These are phyloP conservation scores for Ooceraea biroi DNA, from an alignment of 1,140 invertebrate genomes.

Conservation along the genomic window DNA sequence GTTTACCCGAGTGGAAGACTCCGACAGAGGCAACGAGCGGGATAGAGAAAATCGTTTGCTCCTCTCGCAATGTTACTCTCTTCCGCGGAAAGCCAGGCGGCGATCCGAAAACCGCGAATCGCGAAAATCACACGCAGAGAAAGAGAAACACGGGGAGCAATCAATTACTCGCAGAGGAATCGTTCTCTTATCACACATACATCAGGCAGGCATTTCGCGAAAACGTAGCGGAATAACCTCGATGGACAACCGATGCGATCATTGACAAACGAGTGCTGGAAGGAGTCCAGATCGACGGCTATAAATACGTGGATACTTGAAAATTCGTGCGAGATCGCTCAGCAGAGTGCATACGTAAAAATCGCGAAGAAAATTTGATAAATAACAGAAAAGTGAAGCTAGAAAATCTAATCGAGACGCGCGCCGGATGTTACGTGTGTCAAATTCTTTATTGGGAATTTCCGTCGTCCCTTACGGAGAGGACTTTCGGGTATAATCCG, in stretches of 20 bases:
- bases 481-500: slow-evolving; percentile 13
- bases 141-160: slow-evolving; percentile 10
- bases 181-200: slow-evolving; percentile 46
- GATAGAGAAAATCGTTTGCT: slow-evolving; percentile 3
- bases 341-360: neutral
- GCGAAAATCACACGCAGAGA: slow-evolving; percentile 32
- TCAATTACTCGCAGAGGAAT: slow-evolving; percentile 47
- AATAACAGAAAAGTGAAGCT: neutral
- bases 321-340: slow-evolving; percentile 23
- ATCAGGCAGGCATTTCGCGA: slow-evolving; percentile 35
- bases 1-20: slow-evolving; percentile 58
- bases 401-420: neutral
- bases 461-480: neutral
- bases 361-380: neutral
- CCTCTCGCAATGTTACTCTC: slow-evolving; percentile 11
- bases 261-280: slow-evolving; percentile 29
- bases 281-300: slow-evolving; percentile 53
- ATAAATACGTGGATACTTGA: slow-evolving; percentile 48
- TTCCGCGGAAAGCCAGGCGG: slow-evolving; percentile 28
- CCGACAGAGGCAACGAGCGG: slow-evolving; percentile 10
- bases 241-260: slow-evolving; percentile 47
- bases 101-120: slow-evolving; percentile 55
- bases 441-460: slow-evolving; percentile 18
- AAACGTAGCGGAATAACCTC: slow-evolving; percentile 25
- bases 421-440: neutral